Conservation (phyloP, 2,797 vertebrate species). For the Acipenser ruthenus region DNA sequence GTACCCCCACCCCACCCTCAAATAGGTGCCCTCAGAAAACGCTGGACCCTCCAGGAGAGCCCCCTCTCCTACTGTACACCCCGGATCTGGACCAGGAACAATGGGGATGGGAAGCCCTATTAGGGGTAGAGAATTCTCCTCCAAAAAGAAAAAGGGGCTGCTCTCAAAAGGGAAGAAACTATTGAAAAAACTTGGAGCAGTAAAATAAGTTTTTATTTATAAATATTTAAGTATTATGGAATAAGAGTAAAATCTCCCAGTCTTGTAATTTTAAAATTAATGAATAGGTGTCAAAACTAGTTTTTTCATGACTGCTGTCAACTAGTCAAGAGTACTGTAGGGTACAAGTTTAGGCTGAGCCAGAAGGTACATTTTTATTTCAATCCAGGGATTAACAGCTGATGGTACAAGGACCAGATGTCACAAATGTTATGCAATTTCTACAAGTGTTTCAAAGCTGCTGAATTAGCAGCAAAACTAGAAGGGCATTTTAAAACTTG, state of each 20-base stretch:
- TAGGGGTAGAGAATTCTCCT: constrained; percentile 78
- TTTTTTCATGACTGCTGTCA: constrained; percentile 68
- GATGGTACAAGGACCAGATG: constrained; percentile 5
- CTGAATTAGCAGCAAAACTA: too few species aligned
- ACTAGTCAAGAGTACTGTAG: constrained; percentile 41
- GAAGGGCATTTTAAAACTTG: too few species aligned
- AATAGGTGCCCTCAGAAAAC: constrained; percentile 93
- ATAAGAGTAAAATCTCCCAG: constrained; percentile 37
- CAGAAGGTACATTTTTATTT: background rate
- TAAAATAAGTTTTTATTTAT: constrained; percentile 63
- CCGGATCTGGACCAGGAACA: constrained; percentile 70
- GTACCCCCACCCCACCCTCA: constrained; percentile 66
- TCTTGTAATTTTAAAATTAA: constrained; percentile 25
- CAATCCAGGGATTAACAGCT: constrained; percentile 14
- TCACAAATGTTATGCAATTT: constrained; percentile 12
- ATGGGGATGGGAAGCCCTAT: constrained; percentile 76
- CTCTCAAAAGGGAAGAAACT: constrained; percentile 93
- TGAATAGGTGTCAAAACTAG: constrained; percentile 55
- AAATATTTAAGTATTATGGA: constrained; percentile 37
- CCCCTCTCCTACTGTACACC: constrained; percentile 75
- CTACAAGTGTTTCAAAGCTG: background rate
- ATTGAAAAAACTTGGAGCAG: constrained; percentile 83
- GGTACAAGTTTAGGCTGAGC: too few species aligned
- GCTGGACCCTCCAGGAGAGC: constrained; percentile 79
- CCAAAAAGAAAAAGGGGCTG: constrained; percentile 91